Evolutionary conservation across 1,140 invertebrate species (phyloP).

Genomic region (Aethina tumida): DNA sequence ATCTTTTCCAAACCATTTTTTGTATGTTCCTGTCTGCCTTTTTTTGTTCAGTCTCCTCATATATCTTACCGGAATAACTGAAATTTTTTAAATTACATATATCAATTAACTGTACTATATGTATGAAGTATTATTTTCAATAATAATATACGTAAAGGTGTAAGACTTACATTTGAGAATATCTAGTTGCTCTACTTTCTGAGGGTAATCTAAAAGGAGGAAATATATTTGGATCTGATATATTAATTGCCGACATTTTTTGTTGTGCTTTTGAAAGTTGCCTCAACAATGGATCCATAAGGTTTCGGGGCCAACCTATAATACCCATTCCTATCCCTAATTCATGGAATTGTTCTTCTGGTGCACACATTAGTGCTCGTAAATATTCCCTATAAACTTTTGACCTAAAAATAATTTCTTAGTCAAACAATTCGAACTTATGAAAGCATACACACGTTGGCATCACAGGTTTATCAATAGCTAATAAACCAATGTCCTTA

Average conservation of each 20-base stretch:
- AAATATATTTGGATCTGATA: constrained; percentile 17
- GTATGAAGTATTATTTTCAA: neutral
- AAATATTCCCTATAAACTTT: constrained; percentile 25
- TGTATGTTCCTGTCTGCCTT: constrained; percentile 18
- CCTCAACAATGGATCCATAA: constrained; percentile 27
- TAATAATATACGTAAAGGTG: neutral
- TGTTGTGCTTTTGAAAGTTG: constrained; percentile 23
- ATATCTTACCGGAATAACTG: constrained; percentile 16
- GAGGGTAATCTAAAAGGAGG: too few relatives aligned
- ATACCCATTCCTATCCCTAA: constrained; percentile 29
- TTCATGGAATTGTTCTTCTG: constrained; percentile 28
- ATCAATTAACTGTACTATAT: neutral
- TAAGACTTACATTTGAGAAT: neutral
- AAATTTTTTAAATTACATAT: constrained; percentile 4
- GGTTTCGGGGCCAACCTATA: constrained; percentile 27
- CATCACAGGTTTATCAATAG: constrained; percentile 19
- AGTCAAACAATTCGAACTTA: neutral
- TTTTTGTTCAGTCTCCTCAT: constrained; percentile 16
- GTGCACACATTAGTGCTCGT: constrained; percentile 28
- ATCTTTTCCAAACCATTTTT: constrained; percentile 23
- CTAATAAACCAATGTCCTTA: too few relatives aligned
- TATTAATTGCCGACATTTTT: constrained; percentile 17
- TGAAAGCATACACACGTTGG: constrained; percentile 7
- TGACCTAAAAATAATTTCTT: constrained; percentile 11
- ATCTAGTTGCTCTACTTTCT: constrained; percentile 2